A percentile compares a stretch with the other conserved stretches of the same genome.
Evolutionary conservation across 2,888 invertebrate species (phyloP).

Genomic region (Elaeidobius kamerunicus): DNA sequence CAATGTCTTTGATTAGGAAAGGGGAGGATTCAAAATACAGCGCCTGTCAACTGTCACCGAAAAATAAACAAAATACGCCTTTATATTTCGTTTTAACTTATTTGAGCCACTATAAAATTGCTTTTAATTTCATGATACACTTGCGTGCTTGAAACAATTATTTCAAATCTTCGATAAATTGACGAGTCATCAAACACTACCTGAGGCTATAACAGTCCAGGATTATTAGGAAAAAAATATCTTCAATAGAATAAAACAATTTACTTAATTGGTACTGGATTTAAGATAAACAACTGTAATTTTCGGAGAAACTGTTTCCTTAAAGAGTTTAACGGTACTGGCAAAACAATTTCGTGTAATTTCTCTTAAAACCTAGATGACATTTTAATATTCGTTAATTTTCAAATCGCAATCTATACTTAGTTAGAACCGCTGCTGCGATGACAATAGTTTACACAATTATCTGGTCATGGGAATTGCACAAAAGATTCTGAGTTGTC

Average conservation of each 20-base stretch:
- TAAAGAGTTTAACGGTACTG: no score
- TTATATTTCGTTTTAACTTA: no score
- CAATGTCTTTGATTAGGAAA: no score
- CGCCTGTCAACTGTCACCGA: no score
- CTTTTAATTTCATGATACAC: no score
- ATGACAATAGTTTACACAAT: slow-evolving; percentile 19
- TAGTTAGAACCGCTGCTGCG: slow-evolving; percentile 1
- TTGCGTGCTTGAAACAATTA: slow-evolving; percentile 2
- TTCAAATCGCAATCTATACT: neutral
- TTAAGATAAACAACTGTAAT: neutral
- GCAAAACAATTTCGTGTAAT: slow-evolving; percentile 3
- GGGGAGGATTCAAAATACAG: no score
- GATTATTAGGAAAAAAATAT: neutral
- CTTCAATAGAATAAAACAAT: neutral
- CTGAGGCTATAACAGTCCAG: neutral
- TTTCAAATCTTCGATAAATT: neutral
- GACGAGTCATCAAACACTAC: slow-evolving; percentile 1
- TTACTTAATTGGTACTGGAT: neutral
- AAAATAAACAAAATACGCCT: no score
- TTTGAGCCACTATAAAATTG: no score
- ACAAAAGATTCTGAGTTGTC: slow-evolving; percentile 20
- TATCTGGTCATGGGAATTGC: slow-evolving; percentile 31
- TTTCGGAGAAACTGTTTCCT: neutral
- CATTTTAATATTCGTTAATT: slow-evolving; percentile 11
- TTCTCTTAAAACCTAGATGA: slow-evolving; percentile 4